Conservation (phyloP, 2,797 vertebrate species). For the Ctenopoma multispine region DNA sequence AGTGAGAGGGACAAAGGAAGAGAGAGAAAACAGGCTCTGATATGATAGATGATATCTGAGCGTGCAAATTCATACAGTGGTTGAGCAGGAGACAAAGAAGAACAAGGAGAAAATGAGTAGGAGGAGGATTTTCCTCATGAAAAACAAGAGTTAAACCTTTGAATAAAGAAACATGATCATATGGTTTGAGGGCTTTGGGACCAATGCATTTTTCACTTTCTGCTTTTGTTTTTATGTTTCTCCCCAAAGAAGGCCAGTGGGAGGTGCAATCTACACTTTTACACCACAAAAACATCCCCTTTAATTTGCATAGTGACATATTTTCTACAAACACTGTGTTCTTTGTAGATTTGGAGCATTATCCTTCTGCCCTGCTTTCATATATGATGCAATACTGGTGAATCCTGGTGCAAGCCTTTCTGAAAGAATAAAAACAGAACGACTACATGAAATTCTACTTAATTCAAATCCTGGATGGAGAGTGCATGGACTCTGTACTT, state of each 20-base stretch:
- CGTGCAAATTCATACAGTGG: conserved; percentile 31
- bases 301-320: not conserved
- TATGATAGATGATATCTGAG: conserved; percentile 38
- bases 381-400: conserved; percentile 44
- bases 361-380: conserved; percentile 34
- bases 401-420: conserved; percentile 34
- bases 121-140: conserved; percentile 45
- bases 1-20: conserved; percentile 34
- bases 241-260: not conserved
- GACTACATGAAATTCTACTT: conserved; percentile 57
- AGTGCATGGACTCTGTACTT: conserved; percentile 47
- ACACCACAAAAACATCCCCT: not conserved
- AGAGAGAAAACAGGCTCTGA: conserved; percentile 40
- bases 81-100: conserved; percentile 35
- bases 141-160: conserved; percentile 23
- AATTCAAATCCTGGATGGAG: conserved; percentile 47
- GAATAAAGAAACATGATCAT: conserved; percentile 41
- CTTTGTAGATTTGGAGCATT: conserved; percentile 8
- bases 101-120: conserved; percentile 35
- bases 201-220: conserved; percentile 8
- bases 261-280: conserved; percentile 4
- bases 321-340: not conserved
- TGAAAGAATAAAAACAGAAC: conserved; percentile 7
- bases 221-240: conserved; percentile 23
- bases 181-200: conserved; percentile 24